Conservation (phyloP, 2,113 vertebrate genomes). For the Murina feae region DNA sequence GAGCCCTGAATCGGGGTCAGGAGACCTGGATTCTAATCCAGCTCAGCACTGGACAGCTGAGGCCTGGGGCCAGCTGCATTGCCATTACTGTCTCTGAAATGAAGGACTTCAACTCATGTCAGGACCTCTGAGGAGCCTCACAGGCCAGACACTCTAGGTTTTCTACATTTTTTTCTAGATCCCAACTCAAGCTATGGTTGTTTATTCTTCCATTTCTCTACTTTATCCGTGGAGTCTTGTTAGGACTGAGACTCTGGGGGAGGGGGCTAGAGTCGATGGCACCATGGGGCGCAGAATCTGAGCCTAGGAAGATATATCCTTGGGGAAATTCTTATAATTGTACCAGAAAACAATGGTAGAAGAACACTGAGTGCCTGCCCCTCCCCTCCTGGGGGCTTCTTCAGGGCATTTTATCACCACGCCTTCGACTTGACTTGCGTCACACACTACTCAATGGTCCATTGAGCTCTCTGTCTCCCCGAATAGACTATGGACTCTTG, state of each 20-base stretch:
- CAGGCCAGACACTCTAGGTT: neutral
- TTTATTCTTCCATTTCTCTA: neutral
- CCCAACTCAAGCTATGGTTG: neutral
- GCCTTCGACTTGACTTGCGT: neutral
- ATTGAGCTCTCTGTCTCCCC: neutral
- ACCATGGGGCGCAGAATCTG: neutral
- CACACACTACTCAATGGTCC: neutral
- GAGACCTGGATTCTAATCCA: neutral
- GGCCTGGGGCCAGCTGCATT: neutral
- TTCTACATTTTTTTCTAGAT: neutral
- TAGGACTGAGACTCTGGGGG: neutral
- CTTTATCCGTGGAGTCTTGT: neutral
- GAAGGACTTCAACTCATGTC: neutral
- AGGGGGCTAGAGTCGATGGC: neutral
- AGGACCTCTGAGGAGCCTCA: neutral
- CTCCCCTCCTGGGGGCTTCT: neutral
- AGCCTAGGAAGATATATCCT: neutral
- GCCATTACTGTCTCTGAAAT: neutral
- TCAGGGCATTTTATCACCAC: neutral
- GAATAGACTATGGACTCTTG: neutral
- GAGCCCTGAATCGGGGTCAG: neutral
- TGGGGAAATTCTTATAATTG: neutral
- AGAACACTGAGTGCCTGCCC: neutral
- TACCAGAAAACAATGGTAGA: neutral
- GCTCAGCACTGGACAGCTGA: neutral